Base-by-base conservation (phyloP, 2,113 vertebrate species). In the Chaetops frenatus region DNA sequence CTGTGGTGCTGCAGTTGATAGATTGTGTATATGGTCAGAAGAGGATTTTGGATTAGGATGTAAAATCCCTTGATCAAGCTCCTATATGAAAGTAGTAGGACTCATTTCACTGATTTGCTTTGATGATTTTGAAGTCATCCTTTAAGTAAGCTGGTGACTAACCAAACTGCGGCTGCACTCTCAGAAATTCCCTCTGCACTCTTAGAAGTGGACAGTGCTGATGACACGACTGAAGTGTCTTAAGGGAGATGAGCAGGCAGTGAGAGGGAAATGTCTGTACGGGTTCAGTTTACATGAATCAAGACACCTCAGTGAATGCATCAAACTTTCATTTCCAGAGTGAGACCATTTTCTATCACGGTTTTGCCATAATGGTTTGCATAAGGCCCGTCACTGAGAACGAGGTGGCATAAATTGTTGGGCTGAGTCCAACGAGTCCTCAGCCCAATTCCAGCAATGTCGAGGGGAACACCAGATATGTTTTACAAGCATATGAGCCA, bases 101-200 rank as follows among this genome's bases (percentile, higher is more conserved):
- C 47, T 86, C 36, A 81, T 40, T 56, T 28, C 48, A 29, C 61
- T 90, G 29, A 78, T 86, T 86, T 80, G 51, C 88, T 90, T 93
- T 90, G 79, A 90, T 88, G 79, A 78, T 95, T 94, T 94, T 94
- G 74, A 96, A 93, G 71, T 86, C 38, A 10, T 69, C 66, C 51
- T 77, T 38, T 58, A 62, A 93, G 79, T 54, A 81, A 88, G 60
- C 71, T 66, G 60, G 47, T 93, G 86, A 88, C 82, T 88, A 86
- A 88, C 82, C 67, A 61, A 81, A n/a, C 31, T 73, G 44, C 12
- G 6, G 86, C 86, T 51, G 47, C 47, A 4, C 72, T 57, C 19
- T 95, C 86, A 92, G 76, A 92, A 92, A 74, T 92, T 92, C 79
- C 51, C 60, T 90, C 74, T 90, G 71, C 78, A 65, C 85, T 86